Conservation (phyloP, 2,888 invertebrate genomes). For the Allolobophora icterica region DNA sequence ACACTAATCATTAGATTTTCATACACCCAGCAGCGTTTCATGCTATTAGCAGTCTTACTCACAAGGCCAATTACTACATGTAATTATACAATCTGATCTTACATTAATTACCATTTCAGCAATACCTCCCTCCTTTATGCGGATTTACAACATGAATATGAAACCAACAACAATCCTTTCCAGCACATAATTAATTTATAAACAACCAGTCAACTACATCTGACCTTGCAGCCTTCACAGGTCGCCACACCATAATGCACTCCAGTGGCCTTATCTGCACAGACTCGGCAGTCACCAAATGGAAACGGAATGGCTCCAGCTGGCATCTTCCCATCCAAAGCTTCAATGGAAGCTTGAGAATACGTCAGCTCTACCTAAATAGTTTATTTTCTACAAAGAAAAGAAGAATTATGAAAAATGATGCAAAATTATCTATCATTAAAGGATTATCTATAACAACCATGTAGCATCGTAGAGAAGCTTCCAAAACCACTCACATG, state of each 20-base stretch:
- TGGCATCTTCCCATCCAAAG: constrained; percentile 51
- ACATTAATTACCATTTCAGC: too few species aligned
- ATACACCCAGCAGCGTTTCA: too few species aligned
- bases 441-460: not conserved
- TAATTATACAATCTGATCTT: too few species aligned
- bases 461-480: not conserved
- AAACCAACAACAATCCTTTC: too few species aligned
- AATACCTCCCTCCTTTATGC: too few species aligned
- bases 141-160: too few species aligned
- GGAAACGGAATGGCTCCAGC: constrained; percentile 58
- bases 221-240: constrained; percentile 64
- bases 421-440: not conserved
- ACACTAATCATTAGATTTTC: too few species aligned
- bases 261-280: constrained; percentile 62
- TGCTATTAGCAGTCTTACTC: too few species aligned
- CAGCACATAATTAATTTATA: not conserved
- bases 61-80: too few species aligned
- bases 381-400: not conserved
- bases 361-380: not conserved
- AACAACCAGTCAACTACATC: constrained; percentile 25
- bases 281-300: constrained; percentile 61
- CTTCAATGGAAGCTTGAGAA: not conserved
- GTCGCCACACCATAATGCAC: constrained; percentile 63
- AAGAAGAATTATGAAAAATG: not conserved
- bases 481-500: not conserved